phyloP scores from a whole-genome alignment of 1,140 invertebrate genomes.

The Chymomyza costata region DNA sequence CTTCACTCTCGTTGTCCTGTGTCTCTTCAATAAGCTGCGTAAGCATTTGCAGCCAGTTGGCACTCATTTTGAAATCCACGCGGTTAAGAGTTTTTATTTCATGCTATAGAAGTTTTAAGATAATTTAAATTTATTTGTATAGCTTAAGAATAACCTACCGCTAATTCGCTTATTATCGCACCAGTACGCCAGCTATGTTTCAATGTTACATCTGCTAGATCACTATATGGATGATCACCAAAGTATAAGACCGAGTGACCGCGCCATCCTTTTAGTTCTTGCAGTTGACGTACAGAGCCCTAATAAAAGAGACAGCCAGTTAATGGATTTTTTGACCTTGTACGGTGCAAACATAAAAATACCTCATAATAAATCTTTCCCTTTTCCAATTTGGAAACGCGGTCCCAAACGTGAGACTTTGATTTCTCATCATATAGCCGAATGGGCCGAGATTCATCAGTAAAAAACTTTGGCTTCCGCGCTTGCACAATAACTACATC shows the following conservation, averaged over 20 bases:
- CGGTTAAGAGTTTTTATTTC: constrained; percentile 94
- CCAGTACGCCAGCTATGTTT: constrained; percentile 98
- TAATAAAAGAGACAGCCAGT: constrained; percentile 61
- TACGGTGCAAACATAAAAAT: too few relatives aligned
- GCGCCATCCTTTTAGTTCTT: constrained; percentile 93
- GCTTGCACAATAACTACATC: constrained; percentile 96
- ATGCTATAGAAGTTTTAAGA: constrained; percentile 79
- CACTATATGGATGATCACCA: constrained; percentile 98
- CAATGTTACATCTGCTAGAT: constrained; percentile 96
- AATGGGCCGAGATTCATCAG: constrained; percentile 91
- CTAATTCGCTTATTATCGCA: constrained; percentile 97
- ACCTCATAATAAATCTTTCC: constrained; percentile 96
- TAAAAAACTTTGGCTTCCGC: constrained; percentile 97
- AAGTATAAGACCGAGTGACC: constrained; percentile 96
- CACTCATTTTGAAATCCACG: constrained; percentile 88
- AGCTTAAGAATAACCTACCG: constrained; percentile 76
- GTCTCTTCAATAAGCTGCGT: constrained; percentile 93
- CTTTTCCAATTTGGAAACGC: constrained; percentile 89
- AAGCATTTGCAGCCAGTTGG: constrained; percentile 95
- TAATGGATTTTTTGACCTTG: neutral
- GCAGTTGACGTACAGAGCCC: constrained; percentile 94
- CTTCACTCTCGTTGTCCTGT: constrained; percentile 86
- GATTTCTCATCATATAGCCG: constrained; percentile 89
- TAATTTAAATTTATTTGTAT: neutral
- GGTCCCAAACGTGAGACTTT: constrained; percentile 91